These are phyloP conservation scores for Polymixis lichenea DNA, from an alignment of 2,888 invertebrate species.

Conservation along the genomic window DNA sequence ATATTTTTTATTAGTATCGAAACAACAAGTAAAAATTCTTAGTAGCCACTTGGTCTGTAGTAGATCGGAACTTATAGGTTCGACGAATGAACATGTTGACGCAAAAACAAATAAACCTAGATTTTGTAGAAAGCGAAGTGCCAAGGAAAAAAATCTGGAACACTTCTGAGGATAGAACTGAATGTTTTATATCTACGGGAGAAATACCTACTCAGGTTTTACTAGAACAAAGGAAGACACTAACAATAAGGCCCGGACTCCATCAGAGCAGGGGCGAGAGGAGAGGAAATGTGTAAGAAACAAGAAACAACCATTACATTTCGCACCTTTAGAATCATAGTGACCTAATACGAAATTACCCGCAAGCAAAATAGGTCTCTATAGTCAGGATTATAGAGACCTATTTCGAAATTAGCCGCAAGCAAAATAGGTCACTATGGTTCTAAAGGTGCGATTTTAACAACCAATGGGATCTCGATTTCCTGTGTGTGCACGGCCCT, in stretches of 20 bases:
- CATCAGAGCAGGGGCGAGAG: no score
- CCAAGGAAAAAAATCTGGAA: conserved; percentile 1
- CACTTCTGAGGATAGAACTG: neutral
- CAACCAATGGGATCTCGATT: no score
- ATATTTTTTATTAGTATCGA: neutral
- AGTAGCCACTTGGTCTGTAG: neutral
- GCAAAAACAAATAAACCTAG: conserved; percentile 13
- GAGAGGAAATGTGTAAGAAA: no score
- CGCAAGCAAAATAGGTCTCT: no score
- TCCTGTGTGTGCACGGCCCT: neutral
- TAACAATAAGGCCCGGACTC: neutral
- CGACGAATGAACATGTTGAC: conserved; percentile 9
- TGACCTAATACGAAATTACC: no score
- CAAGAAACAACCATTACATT: no score
- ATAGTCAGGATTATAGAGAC: no score
- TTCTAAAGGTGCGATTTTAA: no score
- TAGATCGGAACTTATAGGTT: neutral
- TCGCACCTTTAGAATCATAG: no score
- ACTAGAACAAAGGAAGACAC: neutral
- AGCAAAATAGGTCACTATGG: no score
- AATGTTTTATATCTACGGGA: neutral
- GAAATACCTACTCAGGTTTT: neutral
- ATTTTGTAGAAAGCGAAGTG: conserved; percentile 8
- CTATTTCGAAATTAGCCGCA: no score
- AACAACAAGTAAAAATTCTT: conserved; percentile 17